These are phyloP conservation scores for Heteromormyrus szaboi DNA, from an alignment of 2,797 vertebrate genomes.

Conservation along the genomic window DNA sequence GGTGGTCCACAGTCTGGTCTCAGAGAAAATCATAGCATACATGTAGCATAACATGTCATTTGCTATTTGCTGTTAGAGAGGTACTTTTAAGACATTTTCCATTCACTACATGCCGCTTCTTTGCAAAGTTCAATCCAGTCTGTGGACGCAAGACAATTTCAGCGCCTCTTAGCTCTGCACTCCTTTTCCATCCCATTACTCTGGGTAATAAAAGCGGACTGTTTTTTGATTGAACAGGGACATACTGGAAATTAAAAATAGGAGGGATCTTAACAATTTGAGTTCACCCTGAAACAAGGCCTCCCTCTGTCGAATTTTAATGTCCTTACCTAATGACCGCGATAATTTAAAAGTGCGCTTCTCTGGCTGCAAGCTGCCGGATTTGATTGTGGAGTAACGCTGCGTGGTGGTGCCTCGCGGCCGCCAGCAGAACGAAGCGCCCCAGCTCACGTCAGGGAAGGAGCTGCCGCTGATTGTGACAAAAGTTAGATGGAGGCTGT, in stretches of 20 bases:
- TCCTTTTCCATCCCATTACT: not conserved
- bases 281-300: constrained; percentile 6
- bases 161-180: not conserved
- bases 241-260: constrained; percentile 8
- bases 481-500: not conserved
- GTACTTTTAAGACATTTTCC: not conserved
- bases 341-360: not conserved
- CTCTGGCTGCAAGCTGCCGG: not conserved
- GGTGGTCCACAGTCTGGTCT: not conserved
- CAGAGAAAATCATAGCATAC: not conserved
- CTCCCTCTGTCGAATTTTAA: not conserved
- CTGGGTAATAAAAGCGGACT: not conserved
- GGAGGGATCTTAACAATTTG: constrained; percentile 2
- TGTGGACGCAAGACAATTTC: not conserved
- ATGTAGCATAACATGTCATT: not conserved
- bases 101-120: not conserved
- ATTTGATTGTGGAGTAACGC: not conserved
- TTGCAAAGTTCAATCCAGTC: not conserved
- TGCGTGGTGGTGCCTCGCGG: not conserved
- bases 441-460: not conserved
- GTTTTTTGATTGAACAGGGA: constrained; percentile 1
- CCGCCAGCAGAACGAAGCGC: too few species aligned
- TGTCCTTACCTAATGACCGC: not conserved
- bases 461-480: not conserved
- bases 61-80: not conserved